Percentiles rank a stretch among this genome's conserved stretches.
Evolutionary conservation across 2,113 vertebrate genomes (phyloP).

Genomic region (Recurvirostra avosetta): DNA sequence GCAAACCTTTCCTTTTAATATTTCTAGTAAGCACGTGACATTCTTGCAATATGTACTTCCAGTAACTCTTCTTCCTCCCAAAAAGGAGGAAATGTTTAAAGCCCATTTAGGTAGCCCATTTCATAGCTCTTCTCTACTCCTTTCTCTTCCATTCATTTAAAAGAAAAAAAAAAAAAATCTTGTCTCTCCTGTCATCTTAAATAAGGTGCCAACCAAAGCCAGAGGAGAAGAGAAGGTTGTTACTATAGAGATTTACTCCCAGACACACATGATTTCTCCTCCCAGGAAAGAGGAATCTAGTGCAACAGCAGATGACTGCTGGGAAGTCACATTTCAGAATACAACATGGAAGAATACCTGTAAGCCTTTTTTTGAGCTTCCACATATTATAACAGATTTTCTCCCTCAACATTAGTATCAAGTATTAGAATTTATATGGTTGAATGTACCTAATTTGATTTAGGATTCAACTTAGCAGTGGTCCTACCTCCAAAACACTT

Average conservation of each 20-base stretch:
- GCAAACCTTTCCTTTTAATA: not conserved
- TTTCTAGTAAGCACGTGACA: not conserved
- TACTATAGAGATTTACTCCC: not conserved
- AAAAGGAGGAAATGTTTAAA: not conserved
- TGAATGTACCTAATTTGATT: not conserved
- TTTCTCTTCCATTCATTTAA: not conserved
- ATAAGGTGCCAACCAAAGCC: not conserved
- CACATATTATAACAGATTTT: fast-evolving
- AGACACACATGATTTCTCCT: not conserved
- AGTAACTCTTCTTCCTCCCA: not conserved
- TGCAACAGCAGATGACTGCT: not conserved
- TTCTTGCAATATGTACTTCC: not conserved
- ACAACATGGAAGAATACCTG: fast-evolving
- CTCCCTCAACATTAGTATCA: not conserved
- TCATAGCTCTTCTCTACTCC: not conserved
- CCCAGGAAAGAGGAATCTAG: not conserved
- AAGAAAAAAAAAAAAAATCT: not conserved
- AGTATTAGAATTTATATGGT: not conserved
- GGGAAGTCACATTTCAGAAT: not conserved
- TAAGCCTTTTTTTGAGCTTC: not conserved
- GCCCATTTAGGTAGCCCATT: not conserved
- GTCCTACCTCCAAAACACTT: not conserved
- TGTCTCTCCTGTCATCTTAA: not conserved
- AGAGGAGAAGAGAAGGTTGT: not conserved
- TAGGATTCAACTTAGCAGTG: not conserved